Evolutionary conservation across 2,113 vertebrate species (phyloP).

Genomic region (Myiagra hebetior): DNA sequence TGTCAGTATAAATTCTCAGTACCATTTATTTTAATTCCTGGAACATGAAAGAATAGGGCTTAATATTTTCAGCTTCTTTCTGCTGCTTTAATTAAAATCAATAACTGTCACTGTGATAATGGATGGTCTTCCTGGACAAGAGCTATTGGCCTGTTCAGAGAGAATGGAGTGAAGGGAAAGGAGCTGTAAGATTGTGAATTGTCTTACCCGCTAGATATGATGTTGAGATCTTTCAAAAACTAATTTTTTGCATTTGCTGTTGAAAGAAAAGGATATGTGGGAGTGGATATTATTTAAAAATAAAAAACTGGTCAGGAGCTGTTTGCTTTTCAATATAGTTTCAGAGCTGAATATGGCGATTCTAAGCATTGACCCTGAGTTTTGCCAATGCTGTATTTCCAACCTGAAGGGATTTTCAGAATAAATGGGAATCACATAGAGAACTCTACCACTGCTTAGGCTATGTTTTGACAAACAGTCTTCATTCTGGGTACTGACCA

Average conservation of each 20-base stretch:
- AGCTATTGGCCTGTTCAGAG: neutral
- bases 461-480: neutral
- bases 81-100: slow-evolving; percentile 56
- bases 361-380: neutral
- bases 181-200: neutral
- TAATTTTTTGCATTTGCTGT: neutral
- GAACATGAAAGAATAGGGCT: neutral
- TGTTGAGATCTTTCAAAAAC: neutral
- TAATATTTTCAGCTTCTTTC: slow-evolving; percentile 37
- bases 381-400: neutral
- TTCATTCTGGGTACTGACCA: neutral
- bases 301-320: neutral
- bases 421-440: neutral
- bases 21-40: neutral
- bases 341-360: neutral
- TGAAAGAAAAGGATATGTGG: neutral
- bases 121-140: neutral
- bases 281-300: neutral
- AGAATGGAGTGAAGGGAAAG: neutral
- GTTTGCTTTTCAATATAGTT: neutral
- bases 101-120: slow-evolving; percentile 39
- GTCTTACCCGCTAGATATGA: neutral
- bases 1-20: slow-evolving; percentile 10
- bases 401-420: neutral
- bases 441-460: neutral